Base-by-base conservation (phyloP, 1,140 invertebrate genomes). In the Drosophila mauritiana region DNA sequence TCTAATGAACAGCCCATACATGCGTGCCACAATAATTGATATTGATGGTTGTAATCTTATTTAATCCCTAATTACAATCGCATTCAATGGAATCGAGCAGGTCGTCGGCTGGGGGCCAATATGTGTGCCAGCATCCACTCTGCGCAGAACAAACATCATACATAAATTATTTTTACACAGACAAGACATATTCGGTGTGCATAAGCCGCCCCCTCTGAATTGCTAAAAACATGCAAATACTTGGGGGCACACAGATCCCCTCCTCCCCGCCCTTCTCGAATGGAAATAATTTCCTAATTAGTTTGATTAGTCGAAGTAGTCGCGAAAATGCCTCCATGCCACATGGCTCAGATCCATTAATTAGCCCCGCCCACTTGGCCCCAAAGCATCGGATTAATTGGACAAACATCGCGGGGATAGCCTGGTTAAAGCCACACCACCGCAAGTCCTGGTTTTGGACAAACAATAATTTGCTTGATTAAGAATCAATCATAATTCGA, bases 1-100 rank as follows among this genome's bases (percentile, higher is more conserved):
- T 88, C 75, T 76, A 88, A 88, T 88, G 85, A 89, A 89, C 83
- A 89, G 78, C 79, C 68, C 76, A 89, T 80, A 88, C 85, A 84
- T 73, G 73, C 59, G 63, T 67, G 67, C 75, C 61, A 68, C 62
- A 89, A 88, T 88, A 88, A 88, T 88, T 88, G 84, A 89, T 89
- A 88, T 88, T 88, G 84, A 88, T 88, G 84, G 84, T 80, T 84
- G 84, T 88, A 88, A 88, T 88, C 84, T 89, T 80, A 80, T 70
- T 89, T 88, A 88, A 89, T 89, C 84, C 84, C 84, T 88, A 88
- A 88, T 88, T 88, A 89, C 84, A 88, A 88, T 73, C 73, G 77
- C 89, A 89, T 83, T 83, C 84, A 83, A 84, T 84, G 72, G 61
- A 61, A 52, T 43, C 40, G 56, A 70, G 61, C 65, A 72, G 58